Percentiles rank a stretch among this genome's conserved stretches.
These are phyloP conservation scores for Clytia hemisphaerica DNA, from an alignment of 30 jellyfish, hydroid and myxozoan species.

Conservation along the genomic window DNA sequence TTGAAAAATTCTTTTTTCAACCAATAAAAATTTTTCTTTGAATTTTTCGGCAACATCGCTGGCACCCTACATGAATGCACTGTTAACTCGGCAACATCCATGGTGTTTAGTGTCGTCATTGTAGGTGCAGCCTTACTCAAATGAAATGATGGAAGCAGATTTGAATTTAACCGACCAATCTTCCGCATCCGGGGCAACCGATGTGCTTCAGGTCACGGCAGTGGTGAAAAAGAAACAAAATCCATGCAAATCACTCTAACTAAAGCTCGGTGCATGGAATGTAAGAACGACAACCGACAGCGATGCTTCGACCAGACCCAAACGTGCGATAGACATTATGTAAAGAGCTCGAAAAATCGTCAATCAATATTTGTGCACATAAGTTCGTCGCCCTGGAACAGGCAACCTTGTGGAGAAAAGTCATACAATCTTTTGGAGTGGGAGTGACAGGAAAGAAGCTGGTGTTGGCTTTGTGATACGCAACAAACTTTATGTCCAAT, in stretches of 20 bases:
- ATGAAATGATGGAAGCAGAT: no score
- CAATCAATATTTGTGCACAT: constrained; percentile 38
- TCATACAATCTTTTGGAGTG: constrained; percentile 57
- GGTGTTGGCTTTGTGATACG: constrained; percentile 35
- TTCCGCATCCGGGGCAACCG: neutral
- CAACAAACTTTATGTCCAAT: neutral
- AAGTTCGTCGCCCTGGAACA: constrained; percentile 34
- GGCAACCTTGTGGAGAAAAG: constrained; percentile 41
- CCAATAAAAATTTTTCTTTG: no score
- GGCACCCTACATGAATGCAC: no score
- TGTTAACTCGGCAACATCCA: no score
- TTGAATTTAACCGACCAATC: neutral
- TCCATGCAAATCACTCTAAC: neutral
- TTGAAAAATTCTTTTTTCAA: no score
- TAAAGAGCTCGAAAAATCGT: constrained; percentile 13
- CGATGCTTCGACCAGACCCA: constrained; percentile 28
- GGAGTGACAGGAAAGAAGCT: no score
- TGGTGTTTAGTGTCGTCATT: no score
- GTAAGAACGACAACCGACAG: constrained; percentile 29
- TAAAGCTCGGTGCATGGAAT: constrained; percentile 1
- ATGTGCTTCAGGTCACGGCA: no score
- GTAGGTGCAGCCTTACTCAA: no score
- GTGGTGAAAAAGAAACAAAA: neutral
- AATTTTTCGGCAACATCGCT: no score
- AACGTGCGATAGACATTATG: constrained; percentile 34